Percentiles rank a stretch among this genome's conserved stretches.
Conservation (phyloP, 2,888 invertebrate species). For the Byasa hedistus region DNA sequence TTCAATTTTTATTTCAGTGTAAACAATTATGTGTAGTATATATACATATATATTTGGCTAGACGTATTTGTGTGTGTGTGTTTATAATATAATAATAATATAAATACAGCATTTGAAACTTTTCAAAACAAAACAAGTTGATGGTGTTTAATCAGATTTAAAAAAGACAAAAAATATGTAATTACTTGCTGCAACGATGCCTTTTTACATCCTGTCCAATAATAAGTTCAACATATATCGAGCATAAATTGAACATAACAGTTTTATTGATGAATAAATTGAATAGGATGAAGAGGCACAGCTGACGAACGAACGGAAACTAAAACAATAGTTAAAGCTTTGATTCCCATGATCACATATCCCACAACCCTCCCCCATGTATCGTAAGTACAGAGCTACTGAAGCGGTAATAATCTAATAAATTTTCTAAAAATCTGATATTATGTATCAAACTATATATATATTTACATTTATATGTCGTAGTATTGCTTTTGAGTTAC, state of each 20-base stretch:
- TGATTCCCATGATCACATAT: constrained; percentile 76
- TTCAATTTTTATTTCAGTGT: constrained; percentile 19
- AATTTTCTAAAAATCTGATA: constrained; percentile 77
- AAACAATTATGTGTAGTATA: constrained; percentile 34
- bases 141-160: constrained; percentile 64
- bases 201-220: constrained; percentile 43
- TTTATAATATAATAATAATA: constrained; percentile 29
- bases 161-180: constrained; percentile 70
- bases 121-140: constrained; percentile 50
- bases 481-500: constrained; percentile 79
- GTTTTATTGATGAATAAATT: constrained; percentile 12
- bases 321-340: constrained; percentile 76
- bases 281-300: constrained; percentile 49
- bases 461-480: constrained; percentile 79
- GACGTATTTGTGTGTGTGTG: not conserved
- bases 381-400: constrained; percentile 62
- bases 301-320: constrained; percentile 60
- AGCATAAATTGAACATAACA: constrained; percentile 1
- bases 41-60: constrained; percentile 26
- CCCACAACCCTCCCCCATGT: constrained; percentile 60
- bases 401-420: constrained; percentile 73
- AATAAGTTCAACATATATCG: constrained; percentile 10
- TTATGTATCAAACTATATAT: constrained; percentile 73
- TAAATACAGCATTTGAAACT: constrained; percentile 53
- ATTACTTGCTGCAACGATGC: constrained; percentile 55